A percentile compares a stretch with the other conserved stretches of the same genome.
Evolutionary conservation across 2,888 invertebrate genomes (phyloP).

Genomic region (Drosophila phalerata): DNA sequence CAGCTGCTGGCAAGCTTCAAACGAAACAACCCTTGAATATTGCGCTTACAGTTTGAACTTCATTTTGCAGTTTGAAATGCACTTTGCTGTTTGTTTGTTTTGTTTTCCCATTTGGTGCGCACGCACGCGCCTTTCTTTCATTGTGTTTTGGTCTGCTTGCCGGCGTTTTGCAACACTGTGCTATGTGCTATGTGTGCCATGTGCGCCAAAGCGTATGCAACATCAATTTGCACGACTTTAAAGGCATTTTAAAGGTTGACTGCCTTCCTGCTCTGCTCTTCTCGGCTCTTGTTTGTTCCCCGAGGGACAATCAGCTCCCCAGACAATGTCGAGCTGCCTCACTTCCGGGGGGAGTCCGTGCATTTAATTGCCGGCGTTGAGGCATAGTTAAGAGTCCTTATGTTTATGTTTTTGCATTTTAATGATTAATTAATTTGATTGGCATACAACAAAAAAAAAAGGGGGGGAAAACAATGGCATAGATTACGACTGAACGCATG

Average conservation of each 20-base stretch:
- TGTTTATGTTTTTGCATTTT: constrained; percentile 49
- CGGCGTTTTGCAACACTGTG: constrained; percentile 62
- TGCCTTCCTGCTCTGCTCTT: not conserved
- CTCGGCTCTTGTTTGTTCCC: no score
- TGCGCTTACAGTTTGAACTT: constrained; percentile 48
- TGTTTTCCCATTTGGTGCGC: constrained; percentile 31
- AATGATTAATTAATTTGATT: constrained; percentile 64
- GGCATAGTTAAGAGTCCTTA: constrained; percentile 47
- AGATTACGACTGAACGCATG: not conserved
- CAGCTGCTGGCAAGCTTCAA: constrained; percentile 44
- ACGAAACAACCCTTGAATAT: constrained; percentile 54
- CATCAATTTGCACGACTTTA: constrained; percentile 25
- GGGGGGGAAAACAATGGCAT: not conserved
- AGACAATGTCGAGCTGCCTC: constrained; percentile 4
- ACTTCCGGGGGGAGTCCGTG: constrained; percentile 13
- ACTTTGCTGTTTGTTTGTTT: constrained; percentile 41
- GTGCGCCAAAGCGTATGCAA: constrained; percentile 55
- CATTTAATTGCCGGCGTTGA: constrained; percentile 57
- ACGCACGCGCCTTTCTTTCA: constrained; percentile 39
- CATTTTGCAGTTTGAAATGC: constrained; percentile 54
- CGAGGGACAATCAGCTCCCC: not conserved
- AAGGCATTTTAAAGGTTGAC: constrained; percentile 28
- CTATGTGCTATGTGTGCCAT: constrained; percentile 52
- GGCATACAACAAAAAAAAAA: constrained; percentile 15
- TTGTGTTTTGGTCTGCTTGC: constrained; percentile 44